Evolutionary conservation across 2,797 vertebrate genomes (phyloP).

Genomic region (Channallabes apus): DNA sequence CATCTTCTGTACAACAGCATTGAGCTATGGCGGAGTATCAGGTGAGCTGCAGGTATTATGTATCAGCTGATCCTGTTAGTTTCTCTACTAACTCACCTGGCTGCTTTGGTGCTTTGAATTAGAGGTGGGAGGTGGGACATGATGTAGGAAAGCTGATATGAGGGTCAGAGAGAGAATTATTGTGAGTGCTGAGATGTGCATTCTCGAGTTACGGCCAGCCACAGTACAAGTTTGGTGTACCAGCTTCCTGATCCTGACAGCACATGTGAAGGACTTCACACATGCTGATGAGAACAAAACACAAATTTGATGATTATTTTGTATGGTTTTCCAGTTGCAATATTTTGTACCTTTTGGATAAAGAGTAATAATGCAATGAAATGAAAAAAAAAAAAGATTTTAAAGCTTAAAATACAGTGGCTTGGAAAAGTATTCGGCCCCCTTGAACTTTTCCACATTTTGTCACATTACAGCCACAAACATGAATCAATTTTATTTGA

Average conservation of each 20-base stretch:
- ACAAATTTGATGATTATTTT: neutral
- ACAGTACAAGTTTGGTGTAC: conserved; percentile 2
- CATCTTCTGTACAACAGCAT: neutral
- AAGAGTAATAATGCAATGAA: neutral
- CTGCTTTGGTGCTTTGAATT: neutral
- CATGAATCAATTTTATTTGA: no score
- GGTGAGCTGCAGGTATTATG: conserved; percentile 24
- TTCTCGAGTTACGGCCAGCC: neutral
- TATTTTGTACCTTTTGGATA: neutral
- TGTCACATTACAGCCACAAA: no score
- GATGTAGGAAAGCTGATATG: conserved; percentile 37
- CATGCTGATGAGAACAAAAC: neutral
- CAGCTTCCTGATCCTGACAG: neutral
- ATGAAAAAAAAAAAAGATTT: neutral
- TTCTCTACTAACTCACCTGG: conserved; percentile 1
- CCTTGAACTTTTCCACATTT: no score
- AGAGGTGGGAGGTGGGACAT: neutral
- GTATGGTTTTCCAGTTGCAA: neutral
- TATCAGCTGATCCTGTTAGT: conserved; percentile 21
- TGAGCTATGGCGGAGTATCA: conserved; percentile 16
- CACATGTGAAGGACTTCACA: neutral
- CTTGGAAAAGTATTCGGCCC: no score
- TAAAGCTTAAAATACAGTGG: neutral
- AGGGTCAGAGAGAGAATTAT: conserved; percentile 19
- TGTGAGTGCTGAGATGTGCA: neutral